Base-by-base conservation (phyloP, 2,888 invertebrate genomes). In the Phymatocera aterrima region DNA sequence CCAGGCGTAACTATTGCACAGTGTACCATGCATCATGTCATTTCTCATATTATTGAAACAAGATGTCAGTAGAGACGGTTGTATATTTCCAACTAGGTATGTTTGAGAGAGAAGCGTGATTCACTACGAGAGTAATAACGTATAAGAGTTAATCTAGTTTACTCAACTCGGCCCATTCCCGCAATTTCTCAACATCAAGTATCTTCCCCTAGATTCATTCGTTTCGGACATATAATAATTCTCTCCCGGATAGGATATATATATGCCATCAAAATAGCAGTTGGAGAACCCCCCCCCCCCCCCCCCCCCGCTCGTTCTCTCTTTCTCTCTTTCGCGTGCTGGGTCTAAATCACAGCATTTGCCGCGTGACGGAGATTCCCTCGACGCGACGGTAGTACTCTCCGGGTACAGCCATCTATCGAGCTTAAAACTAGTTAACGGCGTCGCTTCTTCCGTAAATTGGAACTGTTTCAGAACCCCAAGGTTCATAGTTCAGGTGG, bases 371-470 rank as follows among this genome's bases (percentile, higher is more conserved):
- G 77, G 79, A 79, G 60, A 80, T 75, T 60, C 54, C 57, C 54
- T 72, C n/a, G 54, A 75, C 57, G 37, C n/a, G 54, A 75, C 57
- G 37, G 40, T 57, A 57, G 57, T 40, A 24, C 37, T 24, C 18
- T 60, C 8, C 21, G n/a, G 79, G 81, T 80, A n/a, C n/a, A n/a
- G 82, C 84, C 86, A 86, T 88, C 86, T 84, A 86, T 87, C 85
- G 86, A 82, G 87, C 87, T 89, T 88, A 87, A 88, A 87, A 87
- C 85, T 85, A 84, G 85, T 88, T 88, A 88, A 88, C 84, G 87
- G 84, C 83, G 81, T 80, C 81, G 81, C 81, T 80, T 83, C 85
- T 85, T 85, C 51, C 84, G 88, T 88, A 87, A 88, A 89, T 88
- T 87, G 87, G 88, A 81, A 86, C 86, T 79, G 81, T 82, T 72